Evolutionary conservation across 2,113 vertebrate species (phyloP).

Genomic region (Zapus hudsonius): DNA sequence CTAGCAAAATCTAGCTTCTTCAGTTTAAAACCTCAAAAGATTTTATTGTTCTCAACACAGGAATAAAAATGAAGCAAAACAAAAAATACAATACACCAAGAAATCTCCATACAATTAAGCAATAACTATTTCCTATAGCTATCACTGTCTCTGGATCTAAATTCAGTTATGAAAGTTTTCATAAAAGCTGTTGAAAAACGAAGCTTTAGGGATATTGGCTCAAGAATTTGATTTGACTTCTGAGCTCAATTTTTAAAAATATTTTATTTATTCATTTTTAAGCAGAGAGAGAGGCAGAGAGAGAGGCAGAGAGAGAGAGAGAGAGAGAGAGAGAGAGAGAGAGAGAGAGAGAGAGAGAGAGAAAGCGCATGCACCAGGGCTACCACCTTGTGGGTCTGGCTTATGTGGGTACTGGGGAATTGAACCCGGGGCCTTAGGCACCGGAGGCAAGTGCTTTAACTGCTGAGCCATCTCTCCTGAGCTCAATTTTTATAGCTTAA

Average conservation of each 20-base stretch:
- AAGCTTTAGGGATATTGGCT: neutral
- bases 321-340: too few relatives aligned
- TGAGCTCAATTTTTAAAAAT: constrained; percentile 56
- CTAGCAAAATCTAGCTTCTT: constrained; percentile 31
- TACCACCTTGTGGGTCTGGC: too few relatives aligned
- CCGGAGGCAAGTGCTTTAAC: too few relatives aligned
- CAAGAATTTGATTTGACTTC: constrained; percentile 29
- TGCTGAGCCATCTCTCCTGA: too few relatives aligned
- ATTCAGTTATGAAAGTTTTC: constrained; percentile 65
- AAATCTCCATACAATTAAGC: neutral
- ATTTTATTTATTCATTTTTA: too few relatives aligned
- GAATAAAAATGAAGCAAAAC: constrained; percentile 38
- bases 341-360: too few relatives aligned
- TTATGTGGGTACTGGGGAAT: too few relatives aligned
- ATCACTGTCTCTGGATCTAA: constrained; percentile 32
- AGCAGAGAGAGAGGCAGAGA: too few relatives aligned
- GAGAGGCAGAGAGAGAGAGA: too few relatives aligned
- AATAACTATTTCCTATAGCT: constrained; percentile 17
- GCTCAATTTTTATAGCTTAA: constrained; percentile 60
- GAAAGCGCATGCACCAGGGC: too few relatives aligned
- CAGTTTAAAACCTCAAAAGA: constrained; percentile 17
- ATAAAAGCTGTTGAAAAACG: constrained; percentile 28
- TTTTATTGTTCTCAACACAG: neutral
- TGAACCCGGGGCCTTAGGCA: too few relatives aligned
- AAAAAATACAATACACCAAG: constrained; percentile 19